phyloP scores from a whole-genome alignment of 2,797 vertebrate genomes.

The Phoeniculus purpureus region DNA sequence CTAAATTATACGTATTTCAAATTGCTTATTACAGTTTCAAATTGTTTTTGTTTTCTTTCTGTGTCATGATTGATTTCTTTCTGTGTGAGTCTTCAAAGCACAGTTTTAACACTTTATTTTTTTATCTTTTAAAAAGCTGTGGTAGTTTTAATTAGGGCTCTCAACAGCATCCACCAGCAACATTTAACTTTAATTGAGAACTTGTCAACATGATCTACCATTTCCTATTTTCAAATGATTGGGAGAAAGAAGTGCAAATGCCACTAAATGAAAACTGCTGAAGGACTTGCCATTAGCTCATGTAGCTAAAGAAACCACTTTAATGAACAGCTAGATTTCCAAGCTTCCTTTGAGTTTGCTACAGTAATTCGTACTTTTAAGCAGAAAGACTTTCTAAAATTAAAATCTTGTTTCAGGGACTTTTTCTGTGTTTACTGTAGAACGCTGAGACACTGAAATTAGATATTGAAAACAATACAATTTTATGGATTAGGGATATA shows the following conservation, averaged over 20 bases:
- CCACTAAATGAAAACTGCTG: not conserved
- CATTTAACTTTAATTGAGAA: conserved; percentile 60
- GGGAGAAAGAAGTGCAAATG: conserved; percentile 17
- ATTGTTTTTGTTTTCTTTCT: not conserved
- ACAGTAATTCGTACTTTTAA: not conserved
- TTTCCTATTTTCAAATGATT: conserved; percentile 56
- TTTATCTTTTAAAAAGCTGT: conserved; percentile 37
- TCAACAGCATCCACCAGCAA: conserved; percentile 47
- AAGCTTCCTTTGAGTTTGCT: not conserved
- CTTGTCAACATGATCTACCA: conserved; percentile 63
- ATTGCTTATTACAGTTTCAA: not conserved
- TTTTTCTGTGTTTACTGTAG: not conserved
- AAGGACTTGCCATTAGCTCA: not conserved
- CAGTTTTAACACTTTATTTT: not conserved
- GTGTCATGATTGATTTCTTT: fast-evolving
- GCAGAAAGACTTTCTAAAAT: not conserved
- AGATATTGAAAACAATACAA: not conserved
- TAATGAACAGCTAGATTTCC: not conserved
- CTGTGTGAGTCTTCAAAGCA: not conserved
- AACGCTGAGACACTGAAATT: not conserved
- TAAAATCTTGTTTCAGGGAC: not conserved
- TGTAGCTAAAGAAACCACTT: not conserved
- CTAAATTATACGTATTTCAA: not conserved
- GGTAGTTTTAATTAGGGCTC: conserved; percentile 67
- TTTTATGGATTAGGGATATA: not conserved